These are phyloP conservation scores for Morpho helenor DNA, from an alignment of 2,888 invertebrate genomes.

Conservation along the genomic window DNA sequence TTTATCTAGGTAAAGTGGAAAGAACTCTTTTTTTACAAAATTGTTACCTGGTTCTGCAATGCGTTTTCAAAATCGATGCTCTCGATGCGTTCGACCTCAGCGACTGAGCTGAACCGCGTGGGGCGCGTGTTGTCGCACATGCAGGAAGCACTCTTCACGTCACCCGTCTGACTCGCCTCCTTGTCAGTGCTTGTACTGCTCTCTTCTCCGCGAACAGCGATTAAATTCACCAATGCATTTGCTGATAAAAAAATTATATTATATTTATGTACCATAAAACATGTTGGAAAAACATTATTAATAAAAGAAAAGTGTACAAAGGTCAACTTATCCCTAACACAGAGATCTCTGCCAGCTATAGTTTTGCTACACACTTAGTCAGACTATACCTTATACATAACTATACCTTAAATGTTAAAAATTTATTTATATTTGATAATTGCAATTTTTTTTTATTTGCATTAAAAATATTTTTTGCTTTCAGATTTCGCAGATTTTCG, in stretches of 20 bases:
- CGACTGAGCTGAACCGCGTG: slow-evolving; percentile 52
- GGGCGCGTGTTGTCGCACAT: slow-evolving; percentile 43
- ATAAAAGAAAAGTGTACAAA: no score
- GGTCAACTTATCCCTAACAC: no score
- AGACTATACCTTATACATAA: background rate
- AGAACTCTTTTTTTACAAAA: no score
- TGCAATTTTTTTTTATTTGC: no score
- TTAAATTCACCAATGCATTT: slow-evolving; percentile 54
- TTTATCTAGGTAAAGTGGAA: no score
- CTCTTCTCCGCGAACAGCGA: slow-evolving; percentile 51
- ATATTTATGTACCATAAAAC: background rate
- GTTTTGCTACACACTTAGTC: no score
- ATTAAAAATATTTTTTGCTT: no score
- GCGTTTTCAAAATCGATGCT: slow-evolving; percentile 87
- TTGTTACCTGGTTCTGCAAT: slow-evolving; percentile 86
- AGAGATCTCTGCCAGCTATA: no score
- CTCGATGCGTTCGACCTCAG: slow-evolving; percentile 77
- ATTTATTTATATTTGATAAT: no score
- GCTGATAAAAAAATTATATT: slow-evolving; percentile 35
- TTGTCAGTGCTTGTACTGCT: slow-evolving; percentile 43
- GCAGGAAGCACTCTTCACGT: slow-evolving; percentile 55
- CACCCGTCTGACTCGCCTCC: slow-evolving; percentile 50
- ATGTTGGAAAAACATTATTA: no score
- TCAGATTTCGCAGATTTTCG: no score
- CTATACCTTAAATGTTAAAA: background rate